These are phyloP conservation scores for Thalassaphorura encarpata DNA, from an alignment of 1,140 invertebrate genomes.

Conservation along the genomic window DNA sequence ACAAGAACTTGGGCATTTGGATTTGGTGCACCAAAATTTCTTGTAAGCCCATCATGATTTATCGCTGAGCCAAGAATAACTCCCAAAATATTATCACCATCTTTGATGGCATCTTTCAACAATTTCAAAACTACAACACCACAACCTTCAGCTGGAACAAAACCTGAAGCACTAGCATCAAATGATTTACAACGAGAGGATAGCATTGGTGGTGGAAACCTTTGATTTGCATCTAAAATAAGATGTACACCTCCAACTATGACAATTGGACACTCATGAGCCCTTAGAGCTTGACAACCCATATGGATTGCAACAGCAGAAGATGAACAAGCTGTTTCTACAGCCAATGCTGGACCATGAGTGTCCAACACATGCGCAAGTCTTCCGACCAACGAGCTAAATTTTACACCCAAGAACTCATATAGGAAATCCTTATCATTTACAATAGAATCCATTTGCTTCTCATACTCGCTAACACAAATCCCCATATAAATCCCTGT, in stretches of 20 bases:
- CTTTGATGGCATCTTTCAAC: slow-evolving; percentile 3
- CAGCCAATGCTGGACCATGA: slow-evolving; percentile 6
- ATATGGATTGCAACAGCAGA: slow-evolving; percentile 5
- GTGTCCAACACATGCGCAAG: slow-evolving; percentile 3
- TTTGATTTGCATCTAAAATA: background rate
- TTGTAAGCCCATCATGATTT: slow-evolving; percentile 2
- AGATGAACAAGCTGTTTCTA: slow-evolving; percentile 8
- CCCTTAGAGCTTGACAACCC: slow-evolving; percentile 1
- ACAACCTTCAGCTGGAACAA: slow-evolving; percentile 9
- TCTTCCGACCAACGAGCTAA: background rate
- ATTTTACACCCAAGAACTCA: slow-evolving; percentile 9
- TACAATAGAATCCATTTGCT: background rate
- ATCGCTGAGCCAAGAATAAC: slow-evolving; percentile 9
- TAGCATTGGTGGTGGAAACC: background rate
- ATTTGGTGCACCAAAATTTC: slow-evolving; percentile 8
- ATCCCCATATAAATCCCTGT: slow-evolving; percentile 46
- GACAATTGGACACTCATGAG: background rate
- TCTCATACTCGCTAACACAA: slow-evolving; percentile 21
- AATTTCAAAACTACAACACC: slow-evolving; percentile 9
- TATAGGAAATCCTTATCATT: slow-evolving; percentile 1
- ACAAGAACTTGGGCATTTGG: slow-evolving; percentile 39
- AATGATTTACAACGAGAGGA: slow-evolving; percentile 6
- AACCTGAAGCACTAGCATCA: slow-evolving; percentile 11
- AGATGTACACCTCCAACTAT: slow-evolving; percentile 9
- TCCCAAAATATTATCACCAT: slow-evolving; percentile 12